These are phyloP conservation scores for Gonioctena quinquepunctata DNA, from an alignment of 1,140 invertebrate genomes.

Conservation along the genomic window DNA sequence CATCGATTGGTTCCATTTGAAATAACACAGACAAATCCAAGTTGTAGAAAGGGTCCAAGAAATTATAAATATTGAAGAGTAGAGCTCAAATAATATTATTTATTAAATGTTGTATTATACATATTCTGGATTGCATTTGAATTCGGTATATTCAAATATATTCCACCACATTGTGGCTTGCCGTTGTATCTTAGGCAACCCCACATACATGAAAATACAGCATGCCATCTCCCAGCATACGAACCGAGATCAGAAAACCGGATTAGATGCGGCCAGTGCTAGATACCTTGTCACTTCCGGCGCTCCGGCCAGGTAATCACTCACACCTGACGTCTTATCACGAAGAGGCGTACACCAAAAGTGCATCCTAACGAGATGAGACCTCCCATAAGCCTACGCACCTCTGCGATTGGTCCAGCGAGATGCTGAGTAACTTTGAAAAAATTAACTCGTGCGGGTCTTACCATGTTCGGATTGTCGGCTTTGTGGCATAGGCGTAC, in stretches of 20 bases:
- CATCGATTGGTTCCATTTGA: no score
- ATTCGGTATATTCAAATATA: no score
- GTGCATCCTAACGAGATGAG: conserved; percentile 50
- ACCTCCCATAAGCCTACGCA: conserved; percentile 5
- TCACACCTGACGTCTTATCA: conserved; percentile 56
- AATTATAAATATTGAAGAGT: no score
- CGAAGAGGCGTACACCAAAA: conserved; percentile 49
- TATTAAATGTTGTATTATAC: no score
- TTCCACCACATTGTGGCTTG: no score
- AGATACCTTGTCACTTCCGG: conserved; percentile 38
- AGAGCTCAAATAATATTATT: no score
- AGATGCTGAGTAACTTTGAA: conserved; percentile 28
- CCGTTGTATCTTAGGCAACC: conserved; percentile 25
- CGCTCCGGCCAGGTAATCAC: conserved; percentile 52
- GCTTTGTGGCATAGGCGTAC: neutral
- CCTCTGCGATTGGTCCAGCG: conserved; percentile 23
- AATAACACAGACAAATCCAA: no score
- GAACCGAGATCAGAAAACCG: conserved; percentile 26
- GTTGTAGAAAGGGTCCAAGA: no score
- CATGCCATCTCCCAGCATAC: conserved; percentile 19
- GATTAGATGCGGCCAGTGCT: conserved; percentile 21
- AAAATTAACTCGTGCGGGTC: conserved; percentile 35
- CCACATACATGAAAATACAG: neutral
- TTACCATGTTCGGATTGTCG: conserved; percentile 38
- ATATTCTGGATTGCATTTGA: no score